Evolutionary conservation across 2,888 invertebrate genomes (phyloP), one percentile per base, ranked within the genome.

Genomic region (Chymomyza fuscimana): DNA sequence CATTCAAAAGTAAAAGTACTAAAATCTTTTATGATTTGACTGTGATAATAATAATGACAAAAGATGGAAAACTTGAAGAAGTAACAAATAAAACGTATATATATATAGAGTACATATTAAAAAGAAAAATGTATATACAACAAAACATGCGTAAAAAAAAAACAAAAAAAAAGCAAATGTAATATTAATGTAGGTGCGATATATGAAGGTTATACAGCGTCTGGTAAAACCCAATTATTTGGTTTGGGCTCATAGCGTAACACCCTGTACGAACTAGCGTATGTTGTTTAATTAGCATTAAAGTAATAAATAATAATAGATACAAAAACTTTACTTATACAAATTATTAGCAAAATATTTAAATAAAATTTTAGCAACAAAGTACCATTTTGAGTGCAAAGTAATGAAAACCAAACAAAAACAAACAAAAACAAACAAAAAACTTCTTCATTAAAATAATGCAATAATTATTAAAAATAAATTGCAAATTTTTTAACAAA

Each of bases 11-110:
- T 83, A 89, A 89, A 89, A 89, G 86, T 86, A 86, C 87, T 82
- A 89, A 81, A 91, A 91, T 90, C 91, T 90, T 90, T 90, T 90
- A 91, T 91, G 91, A 91, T 91, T 91, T 91, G 91, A 91, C 91
- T 91, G 91, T 91, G 91, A 91, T 91, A 91, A 90, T 87, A 90
- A 90, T 81, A 89, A 86, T 85, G 88, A 88, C 86, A 89, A 85
- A 82, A 76, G 62, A 67, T 12, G 54, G 36, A 70, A 36, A 59
- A 65, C 56, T 58, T 56, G 69, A 63, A 60, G n/a, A 63, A 54
- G 60, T 67, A 77, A 73, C 70, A 69, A 70, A 73, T 59, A 73
- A 73, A 68, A 70, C 22, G 12, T 69, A 69, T 64, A 61, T 63
- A 85, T 76, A 81, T 70, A 76, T 87, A 82, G 73, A 85, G 79